Percentiles rank a stretch among this genome's conserved stretches.
Conservation (phyloP, 2,113 vertebrate species). For the Coracopsis vasa region DNA sequence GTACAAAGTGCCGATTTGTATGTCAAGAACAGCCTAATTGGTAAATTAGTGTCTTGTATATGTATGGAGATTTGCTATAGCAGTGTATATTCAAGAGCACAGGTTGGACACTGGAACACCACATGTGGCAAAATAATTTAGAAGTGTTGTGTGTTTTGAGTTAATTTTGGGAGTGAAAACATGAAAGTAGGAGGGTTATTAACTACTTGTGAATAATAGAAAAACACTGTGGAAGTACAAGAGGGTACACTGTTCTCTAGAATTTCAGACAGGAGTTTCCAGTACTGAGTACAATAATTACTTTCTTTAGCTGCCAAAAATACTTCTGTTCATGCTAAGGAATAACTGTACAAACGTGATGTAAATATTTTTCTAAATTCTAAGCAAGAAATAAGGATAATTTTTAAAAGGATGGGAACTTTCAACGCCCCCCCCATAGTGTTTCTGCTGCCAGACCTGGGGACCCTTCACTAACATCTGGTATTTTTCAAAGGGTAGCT, state of each 20-base stretch:
- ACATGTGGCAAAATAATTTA: background rate
- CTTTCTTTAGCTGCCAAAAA: background rate
- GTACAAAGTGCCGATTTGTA: background rate
- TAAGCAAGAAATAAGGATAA: background rate
- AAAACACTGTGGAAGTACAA: background rate
- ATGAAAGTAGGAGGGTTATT: background rate
- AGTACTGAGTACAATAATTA: background rate
- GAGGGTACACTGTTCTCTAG: background rate
- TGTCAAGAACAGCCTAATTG: background rate
- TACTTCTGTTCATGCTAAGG: background rate
- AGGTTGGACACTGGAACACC: background rate
- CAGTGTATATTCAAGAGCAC: background rate
- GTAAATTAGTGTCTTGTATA: background rate
- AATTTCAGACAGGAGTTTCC: background rate
- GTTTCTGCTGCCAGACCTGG: background rate
- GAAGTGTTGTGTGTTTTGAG: background rate
- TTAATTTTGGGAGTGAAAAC: background rate
- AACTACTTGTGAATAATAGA: background rate
- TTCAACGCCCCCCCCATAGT: background rate
- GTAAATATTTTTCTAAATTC: background rate
- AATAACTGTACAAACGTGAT: background rate
- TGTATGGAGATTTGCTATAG: background rate
- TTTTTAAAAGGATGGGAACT: background rate
- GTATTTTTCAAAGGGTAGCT: background rate
- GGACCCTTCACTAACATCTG: background rate